Conservation (phyloP, 2,113 vertebrate genomes). For the Notiomystis cincta region DNA sequence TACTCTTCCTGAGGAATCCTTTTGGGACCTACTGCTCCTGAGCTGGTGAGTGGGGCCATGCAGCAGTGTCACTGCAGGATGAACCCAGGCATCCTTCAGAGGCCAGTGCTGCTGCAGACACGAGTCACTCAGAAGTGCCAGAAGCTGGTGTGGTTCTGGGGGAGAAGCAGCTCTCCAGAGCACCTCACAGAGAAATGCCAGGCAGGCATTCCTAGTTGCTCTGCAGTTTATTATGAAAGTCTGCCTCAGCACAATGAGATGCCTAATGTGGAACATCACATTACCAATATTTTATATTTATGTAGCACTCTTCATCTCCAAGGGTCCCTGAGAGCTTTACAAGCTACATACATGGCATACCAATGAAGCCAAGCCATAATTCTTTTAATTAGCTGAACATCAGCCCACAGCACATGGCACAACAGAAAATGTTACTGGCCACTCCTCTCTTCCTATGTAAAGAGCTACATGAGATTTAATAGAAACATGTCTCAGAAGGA, state of each 20-base stretch:
- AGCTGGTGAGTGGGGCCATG: background rate
- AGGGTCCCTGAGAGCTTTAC: constrained; percentile 40
- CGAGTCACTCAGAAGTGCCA: background rate
- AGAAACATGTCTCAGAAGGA: background rate
- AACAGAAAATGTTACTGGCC: background rate
- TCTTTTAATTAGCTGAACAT: constrained; percentile 52
- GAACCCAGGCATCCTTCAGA: background rate
- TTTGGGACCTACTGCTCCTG: background rate
- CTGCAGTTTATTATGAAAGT: background rate
- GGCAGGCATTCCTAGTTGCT: background rate
- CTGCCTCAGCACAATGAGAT: constrained; percentile 18
- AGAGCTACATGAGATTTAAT: background rate
- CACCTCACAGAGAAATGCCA: background rate
- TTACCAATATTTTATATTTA: constrained; percentile 57
- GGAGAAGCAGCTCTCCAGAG: background rate
- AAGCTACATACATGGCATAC: constrained; percentile 25
- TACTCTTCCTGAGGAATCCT: background rate
- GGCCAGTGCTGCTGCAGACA: fast-evolving
- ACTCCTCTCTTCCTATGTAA: background rate
- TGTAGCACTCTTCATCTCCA: constrained; percentile 30
- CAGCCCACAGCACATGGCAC: background rate
- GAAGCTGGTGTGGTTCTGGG: background rate
- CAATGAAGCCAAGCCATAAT: constrained; percentile 20
- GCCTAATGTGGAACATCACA: constrained; percentile 8
- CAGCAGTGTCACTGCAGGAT: background rate